Conservation (phyloP, 2,113 vertebrate species). For the Cyanoramphus novaezelandiae region DNA sequence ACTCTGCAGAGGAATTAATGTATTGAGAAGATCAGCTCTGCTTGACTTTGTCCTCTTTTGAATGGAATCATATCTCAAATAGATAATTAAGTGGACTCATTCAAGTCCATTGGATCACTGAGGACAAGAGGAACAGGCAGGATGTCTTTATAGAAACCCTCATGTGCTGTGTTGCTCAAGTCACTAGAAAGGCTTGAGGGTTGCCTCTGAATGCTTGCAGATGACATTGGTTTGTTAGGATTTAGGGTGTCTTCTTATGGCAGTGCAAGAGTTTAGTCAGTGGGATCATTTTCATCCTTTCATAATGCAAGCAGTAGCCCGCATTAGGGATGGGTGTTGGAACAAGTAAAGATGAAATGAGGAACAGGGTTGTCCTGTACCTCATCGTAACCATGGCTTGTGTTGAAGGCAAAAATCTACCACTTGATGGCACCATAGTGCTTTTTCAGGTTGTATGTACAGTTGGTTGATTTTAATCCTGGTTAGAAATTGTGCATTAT, state of each 20-base stretch:
- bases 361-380: neutral
- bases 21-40: neutral
- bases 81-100: neutral
- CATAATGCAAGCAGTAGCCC: neutral
- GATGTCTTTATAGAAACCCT: neutral
- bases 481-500: neutral
- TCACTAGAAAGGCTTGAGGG: neutral
- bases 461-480: neutral
- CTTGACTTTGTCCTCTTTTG: neutral
- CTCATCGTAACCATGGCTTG: neutral
- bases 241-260: neutral
- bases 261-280: neutral
- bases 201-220: neutral
- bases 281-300: neutral
- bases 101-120: neutral
- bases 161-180: neutral
- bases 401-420: neutral
- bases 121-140: neutral
- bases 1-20: neutral
- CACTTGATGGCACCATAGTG: slow-evolving; percentile 53
- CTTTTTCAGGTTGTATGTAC: neutral
- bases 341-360: neutral
- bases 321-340: neutral
- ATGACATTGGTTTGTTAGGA: neutral
- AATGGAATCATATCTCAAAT: neutral